Conservation (phyloP, 2,797 vertebrate genomes). For the Chanos chanos region DNA sequence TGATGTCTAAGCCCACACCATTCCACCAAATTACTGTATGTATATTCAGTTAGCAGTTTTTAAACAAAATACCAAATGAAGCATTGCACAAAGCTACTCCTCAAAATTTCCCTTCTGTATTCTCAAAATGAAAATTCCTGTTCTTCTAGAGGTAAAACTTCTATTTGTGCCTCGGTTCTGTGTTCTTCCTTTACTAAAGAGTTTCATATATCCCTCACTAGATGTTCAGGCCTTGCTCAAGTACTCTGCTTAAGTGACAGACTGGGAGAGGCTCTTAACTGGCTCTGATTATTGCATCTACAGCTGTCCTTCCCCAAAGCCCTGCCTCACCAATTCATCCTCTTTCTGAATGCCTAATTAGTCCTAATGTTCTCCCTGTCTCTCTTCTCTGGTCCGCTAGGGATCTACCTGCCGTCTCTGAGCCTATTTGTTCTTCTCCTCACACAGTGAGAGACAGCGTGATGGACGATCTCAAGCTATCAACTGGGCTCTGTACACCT, state of each 20-base stretch:
- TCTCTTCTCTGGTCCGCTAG: conserved; percentile 24
- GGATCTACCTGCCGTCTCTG: conserved; percentile 30
- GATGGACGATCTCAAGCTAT: conserved; percentile 12
- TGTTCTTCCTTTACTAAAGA: neutral
- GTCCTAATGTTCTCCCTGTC: conserved; percentile 43
- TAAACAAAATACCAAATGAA: neutral
- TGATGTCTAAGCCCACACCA: too few species aligned
- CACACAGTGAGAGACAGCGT: neutral
- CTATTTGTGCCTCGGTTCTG: neutral
- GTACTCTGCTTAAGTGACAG: conserved; percentile 14
- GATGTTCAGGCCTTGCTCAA: neutral
- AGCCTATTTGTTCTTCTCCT: conserved; percentile 25
- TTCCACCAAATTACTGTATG: too few species aligned
- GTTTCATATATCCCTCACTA: neutral
- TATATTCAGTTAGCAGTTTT: too few species aligned
- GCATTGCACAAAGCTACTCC: neutral
- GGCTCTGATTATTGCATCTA: conserved; percentile 36
- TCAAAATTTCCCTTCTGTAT: neutral
- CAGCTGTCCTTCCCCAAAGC: conserved; percentile 12
- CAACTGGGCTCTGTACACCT: neutral
- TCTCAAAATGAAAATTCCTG: neutral
- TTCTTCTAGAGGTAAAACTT: neutral
- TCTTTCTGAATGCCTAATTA: conserved; percentile 46
- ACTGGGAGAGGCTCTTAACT: conserved; percentile 5
- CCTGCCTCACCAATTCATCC: conserved; percentile 33